Percentiles rank a stretch among this genome's conserved stretches.
These are phyloP conservation scores for Myopa tessellatipennis DNA, from an alignment of 2,888 invertebrate genomes.

Conservation along the genomic window DNA sequence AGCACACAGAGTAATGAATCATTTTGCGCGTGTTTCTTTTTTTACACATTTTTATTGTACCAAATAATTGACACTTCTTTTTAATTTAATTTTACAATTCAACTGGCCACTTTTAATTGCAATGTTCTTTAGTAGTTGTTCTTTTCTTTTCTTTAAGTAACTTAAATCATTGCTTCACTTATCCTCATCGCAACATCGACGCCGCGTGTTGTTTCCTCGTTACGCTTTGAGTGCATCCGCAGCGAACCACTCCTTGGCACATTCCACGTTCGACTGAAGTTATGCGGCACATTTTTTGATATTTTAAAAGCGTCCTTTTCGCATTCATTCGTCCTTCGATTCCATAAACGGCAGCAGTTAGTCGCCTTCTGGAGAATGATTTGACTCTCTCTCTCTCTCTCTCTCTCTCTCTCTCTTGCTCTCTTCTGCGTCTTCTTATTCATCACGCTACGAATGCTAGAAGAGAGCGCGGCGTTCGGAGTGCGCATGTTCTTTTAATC, in stretches of 20 bases:
- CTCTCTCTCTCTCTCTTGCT: neutral
- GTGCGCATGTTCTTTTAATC: conserved; percentile 9
- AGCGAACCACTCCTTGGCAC: neutral
- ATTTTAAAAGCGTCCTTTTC: conserved; percentile 29
- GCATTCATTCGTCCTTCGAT: neutral
- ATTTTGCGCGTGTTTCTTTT: no score
- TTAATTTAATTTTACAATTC: no score
- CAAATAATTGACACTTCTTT: no score
- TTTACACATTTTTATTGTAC: no score
- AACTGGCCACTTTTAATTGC: no score
- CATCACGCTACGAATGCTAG: neutral
- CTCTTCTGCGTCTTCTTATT: no score
- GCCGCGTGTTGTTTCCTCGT: neutral
- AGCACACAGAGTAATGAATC: no score
- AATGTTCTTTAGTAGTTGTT: no score
- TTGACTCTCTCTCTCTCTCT: neutral
- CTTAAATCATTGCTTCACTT: no score
- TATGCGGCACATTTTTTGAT: conserved; percentile 10
- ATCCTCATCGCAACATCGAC: neutral
- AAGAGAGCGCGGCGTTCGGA: neutral
- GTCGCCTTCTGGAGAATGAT: neutral
- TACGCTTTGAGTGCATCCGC: neutral
- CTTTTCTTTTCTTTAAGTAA: no score
- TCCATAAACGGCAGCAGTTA: neutral
- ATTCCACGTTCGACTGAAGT: conserved; percentile 18